Percentiles rank a stretch among this genome's conserved stretches.
phyloP scores from a whole-genome alignment of 2,113 vertebrate species.

The Gambusia affinis region DNA sequence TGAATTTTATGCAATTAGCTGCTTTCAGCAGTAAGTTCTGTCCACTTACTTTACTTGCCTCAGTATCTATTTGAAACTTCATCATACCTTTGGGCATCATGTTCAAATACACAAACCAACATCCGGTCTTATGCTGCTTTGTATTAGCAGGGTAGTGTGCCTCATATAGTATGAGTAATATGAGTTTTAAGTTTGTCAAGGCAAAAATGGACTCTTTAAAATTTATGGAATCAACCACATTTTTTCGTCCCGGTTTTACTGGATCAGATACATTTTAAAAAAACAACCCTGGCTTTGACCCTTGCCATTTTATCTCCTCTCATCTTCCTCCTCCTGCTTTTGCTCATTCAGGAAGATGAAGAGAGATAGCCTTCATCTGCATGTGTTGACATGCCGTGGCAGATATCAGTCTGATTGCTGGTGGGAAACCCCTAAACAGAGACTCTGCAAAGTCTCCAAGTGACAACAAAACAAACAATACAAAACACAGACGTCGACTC shows the following conservation, averaged over 20 bases:
- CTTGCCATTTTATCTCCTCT: slow-evolving; percentile 46
- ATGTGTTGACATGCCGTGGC: slow-evolving; percentile 46
- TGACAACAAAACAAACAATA: background rate
- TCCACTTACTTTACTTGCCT: background rate
- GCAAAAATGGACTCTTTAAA: too few species aligned
- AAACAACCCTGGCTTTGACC: slow-evolving; percentile 48
- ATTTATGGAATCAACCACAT: too few species aligned
- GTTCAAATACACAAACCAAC: too few species aligned
- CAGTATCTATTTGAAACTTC: background rate
- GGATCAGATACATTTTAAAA: background rate
- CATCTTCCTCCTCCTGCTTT: slow-evolving; percentile 53
- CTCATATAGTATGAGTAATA: too few species aligned
- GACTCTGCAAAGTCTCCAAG: background rate
- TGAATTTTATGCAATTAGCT: background rate
- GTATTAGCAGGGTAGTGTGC: too few species aligned
- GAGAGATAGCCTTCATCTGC: slow-evolving; percentile 42
- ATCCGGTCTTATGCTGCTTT: too few species aligned
- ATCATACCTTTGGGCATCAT: too few species aligned
- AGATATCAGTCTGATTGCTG: slow-evolving; percentile 3
- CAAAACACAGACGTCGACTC: background rate
- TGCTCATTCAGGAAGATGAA: slow-evolving; percentile 55
- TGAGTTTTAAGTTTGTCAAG: too few species aligned
- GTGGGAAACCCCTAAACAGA: slow-evolving; percentile 21
- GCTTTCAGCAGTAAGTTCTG: background rate
- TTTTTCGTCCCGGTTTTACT: background rate